Percentiles rank a stretch among this genome's conserved stretches.
Evolutionary conservation across 2,888 invertebrate genomes (phyloP).

Genomic region (Drosophila dives): DNA sequence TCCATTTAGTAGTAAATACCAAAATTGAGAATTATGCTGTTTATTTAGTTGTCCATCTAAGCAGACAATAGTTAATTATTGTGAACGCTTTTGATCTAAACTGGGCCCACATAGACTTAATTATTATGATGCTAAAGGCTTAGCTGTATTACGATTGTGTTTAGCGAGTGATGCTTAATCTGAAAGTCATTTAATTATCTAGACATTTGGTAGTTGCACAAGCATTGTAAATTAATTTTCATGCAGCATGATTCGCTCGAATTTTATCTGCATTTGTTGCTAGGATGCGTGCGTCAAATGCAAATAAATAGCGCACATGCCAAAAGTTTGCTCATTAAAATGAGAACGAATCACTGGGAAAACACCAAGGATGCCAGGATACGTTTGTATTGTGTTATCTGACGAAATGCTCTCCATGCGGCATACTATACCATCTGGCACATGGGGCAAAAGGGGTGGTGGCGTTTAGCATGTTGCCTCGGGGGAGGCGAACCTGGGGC

Average conservation of each 20-base stretch:
- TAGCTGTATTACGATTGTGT: constrained; percentile 5
- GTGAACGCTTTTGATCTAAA: background rate
- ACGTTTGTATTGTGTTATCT: background rate
- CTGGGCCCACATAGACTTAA: background rate
- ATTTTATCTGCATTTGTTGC: constrained; percentile 45
- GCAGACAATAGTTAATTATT: background rate
- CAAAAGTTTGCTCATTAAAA: constrained; percentile 77
- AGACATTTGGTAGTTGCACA: constrained; percentile 11
- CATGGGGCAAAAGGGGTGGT: background rate
- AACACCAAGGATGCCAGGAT: constrained; percentile 11
- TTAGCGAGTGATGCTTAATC: background rate
- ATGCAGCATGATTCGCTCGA: constrained; percentile 13
- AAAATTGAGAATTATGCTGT: background rate
- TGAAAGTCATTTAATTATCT: constrained; percentile 33
- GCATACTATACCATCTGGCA: background rate
- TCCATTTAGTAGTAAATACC: background rate
- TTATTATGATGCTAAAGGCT: constrained; percentile 6
- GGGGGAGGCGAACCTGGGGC: constrained; percentile 1
- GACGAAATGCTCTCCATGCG: background rate
- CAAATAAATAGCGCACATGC: constrained; percentile 62
- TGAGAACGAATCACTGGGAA: constrained; percentile 44
- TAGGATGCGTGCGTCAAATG: constrained; percentile 53
- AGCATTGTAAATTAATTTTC: constrained; percentile 48
- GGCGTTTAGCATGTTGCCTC: background rate
- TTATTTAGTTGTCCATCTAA: background rate